Percentiles rank a stretch among this genome's conserved stretches.
phyloP scores from a whole-genome alignment of 2,797 vertebrate species.

The Meriones psammophilus region DNA sequence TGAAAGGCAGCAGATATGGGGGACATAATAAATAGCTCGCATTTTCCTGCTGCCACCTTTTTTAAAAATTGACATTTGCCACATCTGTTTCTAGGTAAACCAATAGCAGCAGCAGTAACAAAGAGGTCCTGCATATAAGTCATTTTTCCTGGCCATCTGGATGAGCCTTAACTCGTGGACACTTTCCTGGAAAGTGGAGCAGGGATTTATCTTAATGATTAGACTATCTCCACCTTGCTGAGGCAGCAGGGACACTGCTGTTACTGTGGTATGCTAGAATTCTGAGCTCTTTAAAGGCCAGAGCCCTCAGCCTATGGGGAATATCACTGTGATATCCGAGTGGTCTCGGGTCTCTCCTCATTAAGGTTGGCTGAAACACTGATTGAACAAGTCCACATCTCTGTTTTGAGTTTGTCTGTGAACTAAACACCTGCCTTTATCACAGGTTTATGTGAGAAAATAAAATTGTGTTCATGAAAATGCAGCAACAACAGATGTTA shows the following conservation, averaged over 20 bases:
- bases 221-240: not conserved
- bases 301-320: not conserved
- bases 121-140: not conserved
- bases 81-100: not conserved
- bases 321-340: not conserved
- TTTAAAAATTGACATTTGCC: not conserved
- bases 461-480: not conserved
- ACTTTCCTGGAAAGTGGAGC: not conserved
- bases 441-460: constrained; percentile 5
- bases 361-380: not conserved
- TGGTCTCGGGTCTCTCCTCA: not conserved
- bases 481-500: not conserved
- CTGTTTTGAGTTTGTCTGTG: not conserved
- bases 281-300: not conserved
- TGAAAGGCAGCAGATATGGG: not conserved
- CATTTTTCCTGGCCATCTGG: not conserved
- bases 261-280: accelerated
- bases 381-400: not conserved
- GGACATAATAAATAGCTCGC: not conserved
- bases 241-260: not conserved
- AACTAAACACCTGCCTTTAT: not conserved
- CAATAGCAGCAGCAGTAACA: not conserved
- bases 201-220: not conserved
- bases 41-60: not conserved
- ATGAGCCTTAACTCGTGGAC: not conserved